Percentiles rank a stretch among this genome's conserved stretches.
phyloP scores from a whole-genome alignment of 2,888 invertebrate genomes.

The Calliphora vomitoria region DNA sequence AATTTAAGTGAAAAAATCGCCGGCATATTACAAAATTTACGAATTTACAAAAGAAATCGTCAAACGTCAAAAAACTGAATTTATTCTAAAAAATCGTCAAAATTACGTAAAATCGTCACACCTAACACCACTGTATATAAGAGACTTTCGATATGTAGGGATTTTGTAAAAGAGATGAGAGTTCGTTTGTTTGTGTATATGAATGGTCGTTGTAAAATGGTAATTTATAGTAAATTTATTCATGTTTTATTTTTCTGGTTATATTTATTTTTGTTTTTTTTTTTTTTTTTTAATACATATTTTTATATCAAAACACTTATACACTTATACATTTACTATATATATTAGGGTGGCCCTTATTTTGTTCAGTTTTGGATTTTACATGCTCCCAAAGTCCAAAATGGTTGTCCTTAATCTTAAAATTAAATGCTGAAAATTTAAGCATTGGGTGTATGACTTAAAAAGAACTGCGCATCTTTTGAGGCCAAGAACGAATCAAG shows the following conservation, averaged over 20 bases:
- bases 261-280: slow-evolving; percentile 44
- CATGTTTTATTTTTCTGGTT: slow-evolving; percentile 69
- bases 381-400: not conserved
- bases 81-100: no score
- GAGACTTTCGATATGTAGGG: slow-evolving; percentile 21
- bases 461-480: no score
- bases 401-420: not conserved
- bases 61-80: no score
- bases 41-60: no score
- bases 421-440: no score
- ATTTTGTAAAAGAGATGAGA: not conserved
- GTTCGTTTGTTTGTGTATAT: slow-evolving; percentile 40
- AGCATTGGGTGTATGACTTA: no score
- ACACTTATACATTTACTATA: not conserved
- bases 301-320: slow-evolving; percentile 13
- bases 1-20: no score
- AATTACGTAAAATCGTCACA: no score
- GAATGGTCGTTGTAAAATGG: slow-evolving; percentile 71
- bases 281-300: not conserved
- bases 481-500: no score
- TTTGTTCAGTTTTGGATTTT: not conserved
- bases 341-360: not conserved
- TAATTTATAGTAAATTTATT: slow-evolving; percentile 74
- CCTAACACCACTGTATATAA: no score
- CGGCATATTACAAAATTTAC: no score